Evolutionary conservation across 2,113 vertebrate genomes (phyloP), one percentile per base, ranked within the genome.

Genomic region (Ammodytes marinus): DNA sequence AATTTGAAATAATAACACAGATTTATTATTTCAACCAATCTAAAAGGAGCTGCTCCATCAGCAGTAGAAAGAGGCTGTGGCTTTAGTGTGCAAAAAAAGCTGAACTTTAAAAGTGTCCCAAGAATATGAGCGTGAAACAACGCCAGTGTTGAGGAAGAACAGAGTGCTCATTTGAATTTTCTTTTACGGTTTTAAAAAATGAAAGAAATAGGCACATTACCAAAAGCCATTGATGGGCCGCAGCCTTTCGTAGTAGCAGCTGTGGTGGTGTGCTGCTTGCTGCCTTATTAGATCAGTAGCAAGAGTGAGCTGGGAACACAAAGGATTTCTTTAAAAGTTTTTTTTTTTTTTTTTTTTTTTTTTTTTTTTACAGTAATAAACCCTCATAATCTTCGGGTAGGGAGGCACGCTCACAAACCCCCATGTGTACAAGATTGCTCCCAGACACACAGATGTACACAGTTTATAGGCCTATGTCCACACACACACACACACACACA

Each of bases 361-460:
- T 68, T 45, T 69, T 70, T 78, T 74, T 50, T 27, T 15, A 70
- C 45, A 15, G 50, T 80, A 91, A 90, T 88, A 89, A 85, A 68
- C 74, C 65, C 72, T 92, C 75, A 82, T 89, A 88, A 85, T 89
- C 70, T 85, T 80, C 76, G 49, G 27, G 45, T 52, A 42, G 49
- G 35, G 69, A 81, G 63, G 68, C 77, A 84, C 19, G 27, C 63
- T 89, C 77, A 79, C 63, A 74, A 58, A 55, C 46, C 65, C 85
- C 65, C 85, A 68, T 69, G 59, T 85, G 83, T 55, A 74, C 73
- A 80, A 86, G 75, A 90, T 85, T 89, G 79, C 77, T 84, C 74
- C 74, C 84, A 89, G 82, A 83, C 85, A 84, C 80, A 71, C 87
- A 88, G 69, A 90, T 88, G 80, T 74, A 85, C 74, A 87, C 61